A percentile compares a stretch with the other conserved stretches of the same genome.
Evolutionary conservation across 2,888 invertebrate species (phyloP).

Genomic region (Melipona bicolor): DNA sequence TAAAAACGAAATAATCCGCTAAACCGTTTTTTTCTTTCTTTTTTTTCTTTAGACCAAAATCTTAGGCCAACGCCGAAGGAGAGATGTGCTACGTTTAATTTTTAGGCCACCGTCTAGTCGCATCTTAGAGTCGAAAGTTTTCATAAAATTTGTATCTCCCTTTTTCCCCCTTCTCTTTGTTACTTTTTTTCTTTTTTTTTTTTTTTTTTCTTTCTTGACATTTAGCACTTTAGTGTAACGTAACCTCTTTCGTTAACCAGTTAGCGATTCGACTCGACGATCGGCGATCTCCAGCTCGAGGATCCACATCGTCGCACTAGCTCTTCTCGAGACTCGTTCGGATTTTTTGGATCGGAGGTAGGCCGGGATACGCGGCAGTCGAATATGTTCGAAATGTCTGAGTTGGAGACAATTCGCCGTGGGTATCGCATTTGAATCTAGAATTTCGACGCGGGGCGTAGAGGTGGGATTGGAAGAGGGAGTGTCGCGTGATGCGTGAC

Average conservation of each 20-base stretch:
- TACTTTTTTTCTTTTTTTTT: not conserved
- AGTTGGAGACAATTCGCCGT: slow-evolving; percentile 24
- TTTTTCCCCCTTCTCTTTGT: too few relatives aligned
- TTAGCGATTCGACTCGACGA: slow-evolving; percentile 30
- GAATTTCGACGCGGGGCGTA: not conserved
- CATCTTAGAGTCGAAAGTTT: slow-evolving; percentile 57
- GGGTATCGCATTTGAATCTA: slow-evolving; percentile 24
- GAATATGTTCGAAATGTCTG: slow-evolving; percentile 55
- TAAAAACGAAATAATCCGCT: not conserved
- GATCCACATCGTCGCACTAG: not conserved
- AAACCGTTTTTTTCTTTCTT: not conserved
- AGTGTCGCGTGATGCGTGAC: slow-evolving; percentile 6
- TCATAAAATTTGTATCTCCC: slow-evolving; percentile 4
- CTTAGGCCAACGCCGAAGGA: slow-evolving; percentile 71
- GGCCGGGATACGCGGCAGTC: slow-evolving; percentile 69
- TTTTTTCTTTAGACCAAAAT: slow-evolving; percentile 64
- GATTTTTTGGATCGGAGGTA: slow-evolving; percentile 61
- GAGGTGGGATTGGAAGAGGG: slow-evolving; percentile 9
- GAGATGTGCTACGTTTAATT: slow-evolving; percentile 56
- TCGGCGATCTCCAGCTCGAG: slow-evolving; percentile 11
- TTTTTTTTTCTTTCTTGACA: too few relatives aligned
- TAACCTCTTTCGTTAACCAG: not conserved
- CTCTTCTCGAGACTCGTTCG: slow-evolving; percentile 9
- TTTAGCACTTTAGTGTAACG: not conserved
- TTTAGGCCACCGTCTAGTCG: slow-evolving; percentile 69